phyloP scores from a whole-genome alignment of 35 echinoderm and acorn worm species.

The Hemicentrotus pulcherrimus region DNA sequence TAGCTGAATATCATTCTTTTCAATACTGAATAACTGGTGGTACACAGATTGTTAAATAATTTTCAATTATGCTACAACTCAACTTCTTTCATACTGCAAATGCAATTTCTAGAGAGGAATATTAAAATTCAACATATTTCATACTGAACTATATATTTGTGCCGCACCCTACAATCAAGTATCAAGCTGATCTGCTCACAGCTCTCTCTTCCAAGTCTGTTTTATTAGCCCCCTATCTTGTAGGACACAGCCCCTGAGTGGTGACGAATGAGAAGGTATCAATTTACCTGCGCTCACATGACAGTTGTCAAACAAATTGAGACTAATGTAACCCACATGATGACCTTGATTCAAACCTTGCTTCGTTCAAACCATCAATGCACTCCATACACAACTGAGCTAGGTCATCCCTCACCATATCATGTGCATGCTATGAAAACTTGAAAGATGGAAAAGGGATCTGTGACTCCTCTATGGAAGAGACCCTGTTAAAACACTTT shows the following conservation, averaged over 20 bases:
- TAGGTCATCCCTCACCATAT: not conserved
- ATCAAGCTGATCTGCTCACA: not conserved
- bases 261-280: not conserved
- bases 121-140: not conserved
- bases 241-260: not conserved
- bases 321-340: not conserved
- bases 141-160: not conserved
- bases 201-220: not conserved
- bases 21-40: too few species aligned
- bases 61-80: too few species aligned
- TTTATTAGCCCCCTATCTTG: not conserved
- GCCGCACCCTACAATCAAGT: not conserved
- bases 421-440: not conserved
- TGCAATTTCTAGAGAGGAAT: too few species aligned
- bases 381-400: not conserved
- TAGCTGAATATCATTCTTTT: too few species aligned
- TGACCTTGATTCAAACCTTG: not conserved
- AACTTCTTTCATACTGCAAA: too few species aligned
- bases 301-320: slow-evolving; percentile 19
- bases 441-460: too few species aligned
- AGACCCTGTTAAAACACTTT: not conserved
- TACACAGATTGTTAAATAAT: too few species aligned
- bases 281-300: not conserved
- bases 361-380: not conserved
- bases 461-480: not conserved